Conservation (phyloP, 2,888 invertebrate genomes). For the Odontothrips loti region DNA sequence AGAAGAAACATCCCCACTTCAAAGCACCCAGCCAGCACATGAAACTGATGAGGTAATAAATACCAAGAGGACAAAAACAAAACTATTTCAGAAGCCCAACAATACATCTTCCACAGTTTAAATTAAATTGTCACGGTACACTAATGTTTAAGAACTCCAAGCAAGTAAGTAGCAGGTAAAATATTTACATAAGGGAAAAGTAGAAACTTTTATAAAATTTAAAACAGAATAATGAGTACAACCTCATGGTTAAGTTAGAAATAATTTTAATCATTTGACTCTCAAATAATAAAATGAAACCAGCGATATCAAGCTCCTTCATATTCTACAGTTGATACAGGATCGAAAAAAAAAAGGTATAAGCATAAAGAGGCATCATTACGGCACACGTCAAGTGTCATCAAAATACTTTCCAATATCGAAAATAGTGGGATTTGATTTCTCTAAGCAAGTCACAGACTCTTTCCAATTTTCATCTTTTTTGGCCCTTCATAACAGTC, state of each 20-base stretch:
- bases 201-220: not conserved
- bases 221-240: not conserved
- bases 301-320: not conserved
- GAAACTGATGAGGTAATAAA: not conserved
- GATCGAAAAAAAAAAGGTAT: not conserved
- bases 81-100: not conserved
- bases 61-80: not conserved
- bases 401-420: not conserved
- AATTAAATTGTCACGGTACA: not conserved
- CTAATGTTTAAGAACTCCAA: not conserved
- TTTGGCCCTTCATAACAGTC: constrained; percentile 22
- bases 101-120: not conserved
- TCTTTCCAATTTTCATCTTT: not conserved
- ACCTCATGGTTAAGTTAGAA: too few species aligned
- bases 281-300: not conserved
- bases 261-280: not conserved
- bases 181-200: not conserved
- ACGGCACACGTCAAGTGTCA: not conserved
- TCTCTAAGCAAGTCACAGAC: constrained; percentile 2
- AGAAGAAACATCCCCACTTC: constrained; percentile 2
- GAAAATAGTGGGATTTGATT: not conserved
- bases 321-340: not conserved
- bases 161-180: not conserved
- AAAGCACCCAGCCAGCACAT: not conserved
- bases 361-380: not conserved